Evolutionary conservation across 2,113 vertebrate genomes (phyloP).

Genomic region (Indicator maculatus): DNA sequence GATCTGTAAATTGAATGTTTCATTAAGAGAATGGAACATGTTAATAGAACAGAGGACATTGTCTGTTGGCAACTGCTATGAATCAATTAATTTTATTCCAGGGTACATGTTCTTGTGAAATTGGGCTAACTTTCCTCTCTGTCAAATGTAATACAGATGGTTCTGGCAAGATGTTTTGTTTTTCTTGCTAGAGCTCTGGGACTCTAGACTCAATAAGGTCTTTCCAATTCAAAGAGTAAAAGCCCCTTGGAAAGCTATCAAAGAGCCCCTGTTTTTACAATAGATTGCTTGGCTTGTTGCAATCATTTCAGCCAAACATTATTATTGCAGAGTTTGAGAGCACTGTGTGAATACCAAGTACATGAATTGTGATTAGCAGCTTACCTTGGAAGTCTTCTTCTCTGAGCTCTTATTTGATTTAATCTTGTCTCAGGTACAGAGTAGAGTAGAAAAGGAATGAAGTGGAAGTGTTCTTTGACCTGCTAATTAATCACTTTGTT

Average conservation of each 20-base stretch:
- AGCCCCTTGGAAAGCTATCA: neutral
- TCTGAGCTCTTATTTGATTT: constrained; percentile 17
- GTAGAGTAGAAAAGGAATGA: neutral
- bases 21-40: neutral
- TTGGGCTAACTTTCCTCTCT: neutral
- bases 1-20: neutral
- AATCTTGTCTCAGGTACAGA: constrained; percentile 45
- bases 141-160: neutral
- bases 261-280: constrained; percentile 1
- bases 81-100: neutral
- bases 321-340: neutral
- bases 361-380: neutral
- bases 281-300: neutral
- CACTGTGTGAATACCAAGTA: neutral
- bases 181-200: neutral
- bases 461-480: constrained; percentile 36
- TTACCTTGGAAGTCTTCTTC: constrained; percentile 12
- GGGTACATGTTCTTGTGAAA: neutral
- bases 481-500: constrained; percentile 42
- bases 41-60: neutral
- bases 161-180: constrained; percentile 15
- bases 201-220: neutral
- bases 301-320: neutral
- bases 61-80: neutral
- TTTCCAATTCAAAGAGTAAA: constrained; percentile 41